These are phyloP conservation scores for Sinodicranocentrus sp. DNA, from an alignment of 2,888 invertebrate species.

Conservation along the genomic window DNA sequence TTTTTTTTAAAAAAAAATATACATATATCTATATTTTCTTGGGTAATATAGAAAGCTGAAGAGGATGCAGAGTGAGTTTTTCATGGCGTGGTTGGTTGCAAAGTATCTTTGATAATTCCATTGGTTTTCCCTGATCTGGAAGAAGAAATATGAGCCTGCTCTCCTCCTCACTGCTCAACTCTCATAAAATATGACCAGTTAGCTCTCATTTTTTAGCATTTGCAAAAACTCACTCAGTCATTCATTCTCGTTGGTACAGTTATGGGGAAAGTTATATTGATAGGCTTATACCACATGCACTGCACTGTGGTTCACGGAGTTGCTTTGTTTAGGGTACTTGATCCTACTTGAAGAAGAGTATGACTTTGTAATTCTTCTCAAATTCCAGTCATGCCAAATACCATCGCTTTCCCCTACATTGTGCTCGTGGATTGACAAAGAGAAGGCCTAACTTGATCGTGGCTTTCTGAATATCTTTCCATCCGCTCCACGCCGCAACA, in stretches of 20 bases:
- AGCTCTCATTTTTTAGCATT: conserved; percentile 39
- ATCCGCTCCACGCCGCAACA: not conserved
- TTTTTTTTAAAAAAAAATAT: no score
- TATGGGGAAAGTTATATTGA: no score
- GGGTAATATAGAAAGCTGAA: no score
- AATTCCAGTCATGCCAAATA: not conserved
- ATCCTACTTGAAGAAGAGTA: not conserved
- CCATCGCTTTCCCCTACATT: not conserved
- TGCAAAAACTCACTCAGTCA: conserved; percentile 25
- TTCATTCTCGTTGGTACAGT: conserved; percentile 28
- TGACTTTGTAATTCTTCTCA: not conserved
- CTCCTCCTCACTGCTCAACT: not conserved
- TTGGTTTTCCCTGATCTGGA: conserved; percentile 38
- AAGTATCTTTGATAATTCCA: conserved; percentile 41
- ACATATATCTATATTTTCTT: no score
- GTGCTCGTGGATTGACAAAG: not conserved
- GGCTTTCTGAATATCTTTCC: not conserved
- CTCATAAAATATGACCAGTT: conserved; percentile 58
- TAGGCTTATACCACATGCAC: no score
- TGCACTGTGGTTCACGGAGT: no score
- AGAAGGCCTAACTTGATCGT: not conserved
- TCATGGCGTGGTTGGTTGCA: no score
- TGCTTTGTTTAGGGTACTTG: no score
- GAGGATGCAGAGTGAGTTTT: no score
- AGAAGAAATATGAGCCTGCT: conserved; percentile 41